Evolutionary conservation across 2,888 invertebrate genomes (phyloP).

Genomic region (Xanthorhoe designata): DNA sequence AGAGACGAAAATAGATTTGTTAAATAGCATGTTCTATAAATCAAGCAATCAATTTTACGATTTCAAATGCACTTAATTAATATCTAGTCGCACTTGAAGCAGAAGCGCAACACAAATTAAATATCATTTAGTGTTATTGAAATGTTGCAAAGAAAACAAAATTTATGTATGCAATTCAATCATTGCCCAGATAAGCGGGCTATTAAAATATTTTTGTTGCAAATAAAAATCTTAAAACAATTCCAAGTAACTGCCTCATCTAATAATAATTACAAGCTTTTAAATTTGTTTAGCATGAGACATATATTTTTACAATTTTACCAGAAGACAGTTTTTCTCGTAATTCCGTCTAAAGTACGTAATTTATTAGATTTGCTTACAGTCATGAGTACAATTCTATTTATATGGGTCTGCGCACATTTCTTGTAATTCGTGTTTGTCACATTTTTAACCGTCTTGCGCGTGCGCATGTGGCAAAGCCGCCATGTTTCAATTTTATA

Average conservation of each 20-base stretch:
- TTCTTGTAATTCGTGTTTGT: conserved; percentile 64
- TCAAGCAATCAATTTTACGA: conserved; percentile 13
- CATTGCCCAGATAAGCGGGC: no score
- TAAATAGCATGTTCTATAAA: conserved; percentile 8
- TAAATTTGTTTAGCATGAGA: not conserved
- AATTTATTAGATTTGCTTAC: conserved; percentile 21
- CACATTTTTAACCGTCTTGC: conserved; percentile 53
- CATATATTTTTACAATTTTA: not conserved
- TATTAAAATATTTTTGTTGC: no score
- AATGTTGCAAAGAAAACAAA: not conserved
- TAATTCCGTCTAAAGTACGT: conserved; percentile 28
- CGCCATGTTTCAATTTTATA: conserved; percentile 32
- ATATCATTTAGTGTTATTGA: not conserved
- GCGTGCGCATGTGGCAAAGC: conserved; percentile 33
- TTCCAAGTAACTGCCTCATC: no score
- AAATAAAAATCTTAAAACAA: no score
- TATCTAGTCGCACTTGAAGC: not conserved
- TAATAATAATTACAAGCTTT: no score
- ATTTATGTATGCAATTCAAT: not conserved
- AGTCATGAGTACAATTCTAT: conserved; percentile 46
- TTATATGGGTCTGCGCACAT: conserved; percentile 56
- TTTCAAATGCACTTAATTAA: conserved; percentile 17
- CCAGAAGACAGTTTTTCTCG: conserved; percentile 13
- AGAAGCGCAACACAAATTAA: not conserved
- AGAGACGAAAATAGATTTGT: not conserved